phyloP scores from a whole-genome alignment of 2,888 invertebrate genomes.

The Parnassius mnemosyne region DNA sequence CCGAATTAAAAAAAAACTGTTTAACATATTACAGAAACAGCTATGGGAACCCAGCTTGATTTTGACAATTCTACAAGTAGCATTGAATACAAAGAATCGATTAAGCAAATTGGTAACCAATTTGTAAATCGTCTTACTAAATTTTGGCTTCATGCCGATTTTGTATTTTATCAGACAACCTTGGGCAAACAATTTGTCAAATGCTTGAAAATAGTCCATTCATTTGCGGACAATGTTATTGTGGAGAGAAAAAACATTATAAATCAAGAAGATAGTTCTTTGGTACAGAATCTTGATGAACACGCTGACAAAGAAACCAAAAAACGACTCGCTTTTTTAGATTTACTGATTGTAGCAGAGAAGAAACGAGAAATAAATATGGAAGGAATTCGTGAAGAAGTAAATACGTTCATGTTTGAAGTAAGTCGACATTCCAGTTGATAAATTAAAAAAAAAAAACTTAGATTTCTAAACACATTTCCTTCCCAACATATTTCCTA shows the following conservation, averaged over 20 bases:
- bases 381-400: conserved; percentile 84
- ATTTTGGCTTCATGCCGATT: conserved; percentile 80
- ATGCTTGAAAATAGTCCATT: conserved; percentile 69
- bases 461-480: no score
- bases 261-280: conserved; percentile 3
- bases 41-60: conserved; percentile 82
- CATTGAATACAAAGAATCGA: conserved; percentile 73
- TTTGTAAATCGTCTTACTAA: conserved; percentile 49
- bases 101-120: conserved; percentile 58
- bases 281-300: background rate
- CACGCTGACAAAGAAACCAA: conserved; percentile 43
- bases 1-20: no score
- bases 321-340: conserved; percentile 83
- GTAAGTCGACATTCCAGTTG: conserved; percentile 45
- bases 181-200: conserved; percentile 70
- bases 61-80: conserved; percentile 57
- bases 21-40: conserved; percentile 63
- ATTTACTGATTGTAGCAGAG: conserved; percentile 82
- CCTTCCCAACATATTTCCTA: no score
- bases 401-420: conserved; percentile 88
- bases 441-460: no score
- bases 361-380: conserved; percentile 80
- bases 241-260: conserved; percentile 51
- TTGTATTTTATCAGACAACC: conserved; percentile 67
- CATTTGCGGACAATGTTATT: conserved; percentile 79